Percentiles rank a stretch among this genome's conserved stretches.
These are phyloP conservation scores for Corythornis leucogaster DNA, from an alignment of 2,797 vertebrate genomes.

Conservation along the genomic window DNA sequence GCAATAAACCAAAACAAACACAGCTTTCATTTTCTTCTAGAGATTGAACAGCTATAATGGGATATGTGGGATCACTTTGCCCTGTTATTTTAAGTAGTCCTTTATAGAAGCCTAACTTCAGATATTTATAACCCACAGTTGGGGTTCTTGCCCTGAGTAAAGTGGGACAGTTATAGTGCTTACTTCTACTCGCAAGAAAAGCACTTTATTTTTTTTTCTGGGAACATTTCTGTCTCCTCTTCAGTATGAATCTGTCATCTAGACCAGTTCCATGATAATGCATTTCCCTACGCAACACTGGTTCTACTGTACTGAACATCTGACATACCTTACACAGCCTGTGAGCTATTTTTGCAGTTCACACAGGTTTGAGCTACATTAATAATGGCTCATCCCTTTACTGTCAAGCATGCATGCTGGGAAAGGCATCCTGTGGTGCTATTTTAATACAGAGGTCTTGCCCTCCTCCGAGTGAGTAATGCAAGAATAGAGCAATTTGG, in stretches of 20 bases:
- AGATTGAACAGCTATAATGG: neutral
- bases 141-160: neutral
- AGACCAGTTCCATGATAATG: neutral
- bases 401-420: neutral
- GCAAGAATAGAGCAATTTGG: neutral
- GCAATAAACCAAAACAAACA: neutral
- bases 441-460: constrained; percentile 29
- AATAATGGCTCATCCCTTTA: constrained; percentile 8
- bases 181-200: neutral
- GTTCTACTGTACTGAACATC: neutral
- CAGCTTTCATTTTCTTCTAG: neutral
- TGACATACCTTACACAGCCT: neutral
- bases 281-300: neutral
- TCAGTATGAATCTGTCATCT: neutral
- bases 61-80: neutral
- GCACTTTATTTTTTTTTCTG: neutral
- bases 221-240: neutral
- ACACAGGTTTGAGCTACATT: neutral
- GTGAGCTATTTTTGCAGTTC: constrained; percentile 13
- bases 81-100: neutral
- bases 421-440: neutral
- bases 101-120: neutral
- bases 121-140: neutral
- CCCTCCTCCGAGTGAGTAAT: neutral
- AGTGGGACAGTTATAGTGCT: neutral